Evolutionary conservation across 2,113 vertebrate species (phyloP).

Genomic region (Sylvilagus bachmani): DNA sequence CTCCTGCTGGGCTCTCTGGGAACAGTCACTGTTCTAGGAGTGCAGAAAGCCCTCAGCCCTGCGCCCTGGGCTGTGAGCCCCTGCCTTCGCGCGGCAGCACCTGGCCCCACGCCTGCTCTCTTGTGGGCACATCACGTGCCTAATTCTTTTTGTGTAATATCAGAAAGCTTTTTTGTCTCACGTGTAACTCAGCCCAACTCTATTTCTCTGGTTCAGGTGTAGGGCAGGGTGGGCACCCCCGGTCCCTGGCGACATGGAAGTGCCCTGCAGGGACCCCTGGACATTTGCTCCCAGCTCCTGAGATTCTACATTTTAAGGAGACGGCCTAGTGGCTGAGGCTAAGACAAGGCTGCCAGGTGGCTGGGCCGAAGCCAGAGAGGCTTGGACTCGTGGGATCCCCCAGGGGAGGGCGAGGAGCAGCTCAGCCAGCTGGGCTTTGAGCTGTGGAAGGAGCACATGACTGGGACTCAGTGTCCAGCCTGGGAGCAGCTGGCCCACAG

Average conservation of each 20-base stretch:
- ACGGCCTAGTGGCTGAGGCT: too few relatives aligned
- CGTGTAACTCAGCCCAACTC: neutral
- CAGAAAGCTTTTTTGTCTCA: neutral
- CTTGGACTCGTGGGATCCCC: neutral
- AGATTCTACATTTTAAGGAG: neutral
- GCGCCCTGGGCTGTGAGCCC: neutral
- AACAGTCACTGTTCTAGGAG: neutral
- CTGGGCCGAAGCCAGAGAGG: neutral
- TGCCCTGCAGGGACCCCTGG: accelerated
- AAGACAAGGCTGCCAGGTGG: slow-evolving; percentile 80
- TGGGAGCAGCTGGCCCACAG: neutral
- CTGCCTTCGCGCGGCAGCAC: accelerated
- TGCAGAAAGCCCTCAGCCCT: too few relatives aligned
- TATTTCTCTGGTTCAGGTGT: neutral
- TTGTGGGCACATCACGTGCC: neutral
- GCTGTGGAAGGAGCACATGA: accelerated
- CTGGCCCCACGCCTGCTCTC: neutral
- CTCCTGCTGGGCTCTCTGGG: slow-evolving; percentile 15
- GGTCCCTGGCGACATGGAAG: neutral
- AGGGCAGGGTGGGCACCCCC: neutral
- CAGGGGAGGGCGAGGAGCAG: accelerated
- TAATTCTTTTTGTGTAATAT: neutral
- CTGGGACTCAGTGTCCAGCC: neutral
- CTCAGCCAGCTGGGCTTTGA: neutral
- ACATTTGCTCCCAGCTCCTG: neutral